Evolutionary conservation across 1,140 invertebrate genomes (phyloP).

Genomic region (Drosophila hydei): DNA sequence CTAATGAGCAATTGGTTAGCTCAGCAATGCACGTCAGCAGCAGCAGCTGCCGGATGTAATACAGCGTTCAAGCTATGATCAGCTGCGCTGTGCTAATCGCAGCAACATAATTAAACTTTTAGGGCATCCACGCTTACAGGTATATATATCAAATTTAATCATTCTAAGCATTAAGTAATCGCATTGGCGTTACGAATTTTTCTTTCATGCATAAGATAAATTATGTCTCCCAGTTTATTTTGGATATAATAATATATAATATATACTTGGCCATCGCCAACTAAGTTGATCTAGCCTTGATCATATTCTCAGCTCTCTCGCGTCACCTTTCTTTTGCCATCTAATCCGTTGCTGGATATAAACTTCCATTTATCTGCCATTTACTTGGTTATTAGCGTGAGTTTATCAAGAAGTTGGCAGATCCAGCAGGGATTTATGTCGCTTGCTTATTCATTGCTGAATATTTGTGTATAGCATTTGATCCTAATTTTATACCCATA

Average conservation of each 20-base stretch:
- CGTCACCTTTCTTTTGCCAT: not conserved
- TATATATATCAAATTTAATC: no score
- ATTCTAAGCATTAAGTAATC: no score
- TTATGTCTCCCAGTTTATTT: no score
- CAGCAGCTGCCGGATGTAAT: constrained; percentile 25
- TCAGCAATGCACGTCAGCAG: constrained; percentile 20
- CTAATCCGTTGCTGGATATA: not conserved
- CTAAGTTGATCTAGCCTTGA: no score
- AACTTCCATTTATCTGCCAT: no score
- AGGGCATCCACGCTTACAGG: not conserved
- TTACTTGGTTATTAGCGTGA: not conserved
- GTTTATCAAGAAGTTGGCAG: not conserved
- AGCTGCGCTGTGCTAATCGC: constrained; percentile 25
- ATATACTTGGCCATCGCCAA: no score
- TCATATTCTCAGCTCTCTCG: no score
- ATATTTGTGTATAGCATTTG: not conserved
- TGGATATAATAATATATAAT: no score
- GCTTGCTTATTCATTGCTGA: not conserved
- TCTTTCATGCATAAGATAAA: no score
- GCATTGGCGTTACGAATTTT: no score
- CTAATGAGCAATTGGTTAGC: constrained; percentile 76
- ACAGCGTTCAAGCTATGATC: constrained; percentile 8
- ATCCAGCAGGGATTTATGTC: not conserved
- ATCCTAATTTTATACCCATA: not conserved
- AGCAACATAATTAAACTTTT: constrained; percentile 4